A percentile compares a stretch with the other conserved stretches of the same genome.
phyloP scores from a whole-genome alignment of 53 echinoderm and acorn worm species.

The Hippasteria phrygiana region DNA sequence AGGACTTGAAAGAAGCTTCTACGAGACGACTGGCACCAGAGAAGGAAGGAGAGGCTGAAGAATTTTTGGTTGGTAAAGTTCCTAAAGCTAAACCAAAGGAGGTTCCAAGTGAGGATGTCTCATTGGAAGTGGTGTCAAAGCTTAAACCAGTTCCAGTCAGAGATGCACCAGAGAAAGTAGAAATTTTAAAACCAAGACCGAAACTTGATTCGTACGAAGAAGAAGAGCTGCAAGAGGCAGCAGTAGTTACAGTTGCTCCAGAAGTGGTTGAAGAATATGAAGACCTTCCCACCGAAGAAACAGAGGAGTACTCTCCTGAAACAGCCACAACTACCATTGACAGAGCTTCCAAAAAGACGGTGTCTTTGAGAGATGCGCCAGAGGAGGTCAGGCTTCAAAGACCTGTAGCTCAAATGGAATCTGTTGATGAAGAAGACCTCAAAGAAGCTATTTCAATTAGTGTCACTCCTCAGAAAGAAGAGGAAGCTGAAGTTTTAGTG shows the following conservation, averaged over 20 bases:
- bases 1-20: slow-evolving; percentile 61
- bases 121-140: slow-evolving; percentile 35
- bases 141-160: slow-evolving; percentile 40
- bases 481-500: slow-evolving; percentile 30
- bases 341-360: slow-evolving; percentile 38
- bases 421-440: slow-evolving; percentile 40
- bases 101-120: slow-evolving; percentile 58
- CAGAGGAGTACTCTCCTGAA: slow-evolving; percentile 34
- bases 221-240: slow-evolving; percentile 63
- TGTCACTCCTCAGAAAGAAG: slow-evolving; percentile 31
- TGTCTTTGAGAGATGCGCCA: slow-evolving; percentile 45
- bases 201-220: slow-evolving; percentile 52
- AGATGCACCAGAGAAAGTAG: slow-evolving; percentile 41
- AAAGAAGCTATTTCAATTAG: slow-evolving; percentile 42
- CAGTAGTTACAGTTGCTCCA: slow-evolving; percentile 69
- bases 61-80: slow-evolving; percentile 50
- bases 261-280: slow-evolving; percentile 73
- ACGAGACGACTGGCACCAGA: slow-evolving; percentile 28
- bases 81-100: slow-evolving; percentile 69
- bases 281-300: slow-evolving; percentile 41
- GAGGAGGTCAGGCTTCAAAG: slow-evolving; percentile 21
- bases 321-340: slow-evolving; percentile 12
- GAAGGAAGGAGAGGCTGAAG: slow-evolving; percentile 67
- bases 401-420: slow-evolving; percentile 28
- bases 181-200: background rate